A percentile compares a stretch with the other conserved stretches of the same genome.
These are phyloP conservation scores for Trogon surrucura DNA, from an alignment of 2,113 vertebrate species.

Conservation along the genomic window DNA sequence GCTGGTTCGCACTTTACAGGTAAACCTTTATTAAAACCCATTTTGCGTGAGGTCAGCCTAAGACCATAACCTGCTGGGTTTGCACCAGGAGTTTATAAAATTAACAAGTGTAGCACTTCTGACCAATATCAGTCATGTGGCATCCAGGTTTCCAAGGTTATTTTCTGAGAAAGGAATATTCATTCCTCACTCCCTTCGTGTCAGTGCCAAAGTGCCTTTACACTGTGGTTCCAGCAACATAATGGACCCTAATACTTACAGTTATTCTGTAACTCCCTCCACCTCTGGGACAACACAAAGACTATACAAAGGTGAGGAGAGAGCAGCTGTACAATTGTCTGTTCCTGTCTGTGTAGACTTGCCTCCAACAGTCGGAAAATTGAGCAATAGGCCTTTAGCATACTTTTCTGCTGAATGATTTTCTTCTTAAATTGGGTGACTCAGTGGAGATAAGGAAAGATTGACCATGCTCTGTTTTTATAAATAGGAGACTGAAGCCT, in stretches of 20 bases:
- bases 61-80: neutral
- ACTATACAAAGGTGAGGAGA: neutral
- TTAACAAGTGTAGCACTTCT: neutral
- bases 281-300: neutral
- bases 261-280: neutral
- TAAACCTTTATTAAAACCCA: neutral
- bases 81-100: neutral
- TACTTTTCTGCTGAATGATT: neutral
- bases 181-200: neutral
- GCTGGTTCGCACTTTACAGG: neutral
- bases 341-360: neutral
- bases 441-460: neutral
- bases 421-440: neutral
- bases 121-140: neutral
- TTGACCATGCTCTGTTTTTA: neutral
- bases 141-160: neutral
- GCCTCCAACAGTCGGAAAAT: neutral
- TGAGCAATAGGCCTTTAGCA: neutral
- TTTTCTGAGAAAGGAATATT: neutral
- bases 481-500: neutral
- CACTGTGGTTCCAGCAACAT: neutral
- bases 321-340: neutral
- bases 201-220: neutral
- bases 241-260: neutral
- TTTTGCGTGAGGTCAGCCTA: neutral